Conservation (phyloP, 1,140 invertebrate species). For the Sarcophaga peregrina region DNA sequence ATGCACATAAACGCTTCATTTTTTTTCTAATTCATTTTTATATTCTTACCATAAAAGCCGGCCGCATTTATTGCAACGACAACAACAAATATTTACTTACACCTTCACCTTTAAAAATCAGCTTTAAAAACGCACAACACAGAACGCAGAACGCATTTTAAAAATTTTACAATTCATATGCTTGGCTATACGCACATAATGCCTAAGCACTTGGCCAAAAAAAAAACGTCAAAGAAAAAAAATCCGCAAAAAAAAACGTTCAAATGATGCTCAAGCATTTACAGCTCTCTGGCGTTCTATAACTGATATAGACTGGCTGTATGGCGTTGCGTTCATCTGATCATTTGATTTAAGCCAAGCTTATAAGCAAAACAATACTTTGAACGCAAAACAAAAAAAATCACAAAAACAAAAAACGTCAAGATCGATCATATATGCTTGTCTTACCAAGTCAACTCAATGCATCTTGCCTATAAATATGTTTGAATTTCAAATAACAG, state of each 20-base stretch:
- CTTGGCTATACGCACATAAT: no score
- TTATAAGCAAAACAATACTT: background rate
- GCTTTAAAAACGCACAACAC: constrained; percentile 27
- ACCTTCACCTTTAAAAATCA: constrained; percentile 39
- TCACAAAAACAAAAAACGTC: constrained; percentile 23
- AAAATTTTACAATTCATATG: background rate
- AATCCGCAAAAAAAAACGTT: no score
- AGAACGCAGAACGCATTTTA: constrained; percentile 42
- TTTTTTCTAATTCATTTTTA: no score
- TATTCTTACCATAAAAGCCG: no score
- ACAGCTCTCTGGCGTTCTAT: background rate
- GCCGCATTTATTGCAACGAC: background rate
- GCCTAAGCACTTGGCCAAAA: no score
- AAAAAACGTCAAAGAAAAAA: no score
- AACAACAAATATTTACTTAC: constrained; percentile 28
- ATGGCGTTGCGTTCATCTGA: no score
- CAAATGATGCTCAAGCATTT: constrained; percentile 1
- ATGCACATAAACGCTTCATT: no score
- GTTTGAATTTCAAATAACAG: background rate
- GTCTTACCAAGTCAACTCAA: constrained; percentile 40
- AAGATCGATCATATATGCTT: constrained; percentile 42
- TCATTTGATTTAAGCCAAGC: no score
- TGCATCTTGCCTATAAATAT: constrained; percentile 36
- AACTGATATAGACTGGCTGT: no score
- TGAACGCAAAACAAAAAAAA: background rate